Conservation (phyloP, 2,113 vertebrate genomes). For the Perca flavescens region DNA sequence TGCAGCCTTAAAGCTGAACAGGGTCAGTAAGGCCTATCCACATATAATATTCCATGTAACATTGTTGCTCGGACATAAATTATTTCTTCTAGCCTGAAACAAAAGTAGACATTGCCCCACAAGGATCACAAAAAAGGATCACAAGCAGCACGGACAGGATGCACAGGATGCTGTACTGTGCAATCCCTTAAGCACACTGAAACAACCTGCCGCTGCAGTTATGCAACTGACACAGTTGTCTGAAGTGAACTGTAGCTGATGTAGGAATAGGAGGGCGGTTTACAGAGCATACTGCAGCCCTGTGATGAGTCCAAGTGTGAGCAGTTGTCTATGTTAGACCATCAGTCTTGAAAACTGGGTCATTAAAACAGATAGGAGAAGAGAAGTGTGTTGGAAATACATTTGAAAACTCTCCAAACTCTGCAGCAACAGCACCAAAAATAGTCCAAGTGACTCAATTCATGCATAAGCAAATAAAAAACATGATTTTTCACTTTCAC, state of each 20-base stretch:
- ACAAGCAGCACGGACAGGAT: constrained; percentile 3
- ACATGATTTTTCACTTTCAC: constrained; percentile 36
- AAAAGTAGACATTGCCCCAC: constrained; percentile 33
- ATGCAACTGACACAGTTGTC: constrained; percentile 72
- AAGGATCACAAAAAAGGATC: constrained; percentile 19
- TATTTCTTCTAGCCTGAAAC: constrained; percentile 33
- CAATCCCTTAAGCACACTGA: constrained; percentile 44
- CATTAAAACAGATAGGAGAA: constrained; percentile 43
- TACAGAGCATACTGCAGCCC: constrained; percentile 16
- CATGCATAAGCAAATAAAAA: constrained; percentile 53
- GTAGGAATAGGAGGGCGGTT: constrained; percentile 18
- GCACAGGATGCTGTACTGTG: constrained; percentile 20
- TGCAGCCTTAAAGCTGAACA: background rate
- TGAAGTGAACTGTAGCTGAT: constrained; percentile 30
- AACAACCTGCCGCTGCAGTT: constrained; percentile 66
- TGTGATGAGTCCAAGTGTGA: constrained; percentile 45
- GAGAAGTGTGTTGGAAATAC: constrained; percentile 7
- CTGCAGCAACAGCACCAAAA: constrained; percentile 34
- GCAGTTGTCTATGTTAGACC: constrained; percentile 19
- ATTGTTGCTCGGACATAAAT: constrained; percentile 34
- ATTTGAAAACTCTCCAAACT: background rate
- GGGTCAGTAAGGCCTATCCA: constrained; percentile 32
- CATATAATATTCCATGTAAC: constrained; percentile 1
- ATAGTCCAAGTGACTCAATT: constrained; percentile 37
- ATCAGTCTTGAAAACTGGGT: constrained; percentile 49